phyloP scores from a whole-genome alignment of 2,888 invertebrate species.

The Anorthoa munda region DNA sequence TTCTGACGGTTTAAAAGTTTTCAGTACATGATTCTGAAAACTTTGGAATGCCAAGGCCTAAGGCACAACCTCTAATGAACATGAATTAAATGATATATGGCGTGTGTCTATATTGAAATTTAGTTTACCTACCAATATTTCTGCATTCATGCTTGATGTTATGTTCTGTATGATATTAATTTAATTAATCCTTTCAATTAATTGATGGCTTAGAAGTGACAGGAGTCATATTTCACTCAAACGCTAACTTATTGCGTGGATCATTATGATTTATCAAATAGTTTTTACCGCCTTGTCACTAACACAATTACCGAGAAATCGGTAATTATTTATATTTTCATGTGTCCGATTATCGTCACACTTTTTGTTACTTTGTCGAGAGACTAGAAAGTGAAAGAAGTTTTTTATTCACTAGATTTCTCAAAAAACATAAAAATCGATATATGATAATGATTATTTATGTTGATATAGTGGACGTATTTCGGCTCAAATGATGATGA shows the following conservation, averaged over 20 bases:
- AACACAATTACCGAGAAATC: conserved; percentile 54
- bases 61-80: too few species aligned
- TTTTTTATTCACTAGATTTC: too few species aligned
- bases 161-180: background rate
- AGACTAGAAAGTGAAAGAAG: conserved; percentile 21
- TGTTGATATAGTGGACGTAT: too few species aligned
- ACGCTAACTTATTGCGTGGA: conserved; percentile 18
- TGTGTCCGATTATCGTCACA: background rate
- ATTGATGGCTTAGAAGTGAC: background rate
- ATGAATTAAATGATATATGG: too few species aligned
- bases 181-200: conserved; percentile 6
- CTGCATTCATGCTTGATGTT: background rate
- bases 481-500: too few species aligned
- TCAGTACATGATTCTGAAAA: too few species aligned
- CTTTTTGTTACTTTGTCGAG: background rate
- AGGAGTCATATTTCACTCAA: conserved; percentile 22
- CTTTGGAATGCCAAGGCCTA: too few species aligned
- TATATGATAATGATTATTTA: too few species aligned
- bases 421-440: too few species aligned
- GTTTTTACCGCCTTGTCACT: conserved; percentile 23
- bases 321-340: conserved; percentile 13
- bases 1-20: too few species aligned
- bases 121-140: too few species aligned
- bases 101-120: too few species aligned
- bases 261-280: conserved; percentile 25